A percentile compares a stretch with the other conserved stretches of the same genome.
Evolutionary conservation across 1,140 invertebrate genomes (phyloP).

Genomic region (Apis cerana): DNA sequence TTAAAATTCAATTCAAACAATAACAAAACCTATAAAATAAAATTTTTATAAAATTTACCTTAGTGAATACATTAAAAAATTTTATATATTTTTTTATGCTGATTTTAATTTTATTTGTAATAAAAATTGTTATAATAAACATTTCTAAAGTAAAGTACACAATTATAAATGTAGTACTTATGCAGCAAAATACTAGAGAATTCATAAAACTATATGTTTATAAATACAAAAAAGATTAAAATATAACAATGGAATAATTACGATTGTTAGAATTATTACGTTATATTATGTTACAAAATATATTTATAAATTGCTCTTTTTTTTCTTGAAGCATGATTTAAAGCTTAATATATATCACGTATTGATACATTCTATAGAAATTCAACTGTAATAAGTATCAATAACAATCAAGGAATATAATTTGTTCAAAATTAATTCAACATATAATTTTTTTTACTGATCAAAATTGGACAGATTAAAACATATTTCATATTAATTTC

Average conservation of each 20-base stretch:
- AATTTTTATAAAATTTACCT: background rate
- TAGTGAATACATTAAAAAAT: background rate
- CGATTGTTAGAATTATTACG: constrained; percentile 5
- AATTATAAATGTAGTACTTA: background rate
- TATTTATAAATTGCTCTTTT: constrained; percentile 54
- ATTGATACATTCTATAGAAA: constrained; percentile 44
- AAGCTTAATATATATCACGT: constrained; percentile 46
- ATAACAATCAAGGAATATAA: constrained; percentile 45
- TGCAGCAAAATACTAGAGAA: background rate
- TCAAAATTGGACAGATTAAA: constrained; percentile 3
- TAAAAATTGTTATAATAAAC: background rate
- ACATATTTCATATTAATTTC: constrained; percentile 4
- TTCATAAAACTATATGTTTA: background rate
- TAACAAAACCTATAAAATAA: too few species aligned
- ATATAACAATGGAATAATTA: constrained; percentile 4
- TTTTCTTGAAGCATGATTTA: constrained; percentile 40
- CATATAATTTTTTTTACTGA: background rate
- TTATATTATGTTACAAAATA: constrained; percentile 59
- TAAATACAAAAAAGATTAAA: constrained; percentile 7
- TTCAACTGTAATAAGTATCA: constrained; percentile 17
- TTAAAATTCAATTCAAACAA: too few species aligned
- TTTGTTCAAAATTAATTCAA: constrained; percentile 13
- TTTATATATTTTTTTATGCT: background rate
- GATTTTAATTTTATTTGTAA: constrained; percentile 10
- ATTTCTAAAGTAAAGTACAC: background rate